Percentiles rank a stretch among this genome's conserved stretches.
Conservation (phyloP, 2,113 vertebrate species). For the Lophura nycthemera region DNA sequence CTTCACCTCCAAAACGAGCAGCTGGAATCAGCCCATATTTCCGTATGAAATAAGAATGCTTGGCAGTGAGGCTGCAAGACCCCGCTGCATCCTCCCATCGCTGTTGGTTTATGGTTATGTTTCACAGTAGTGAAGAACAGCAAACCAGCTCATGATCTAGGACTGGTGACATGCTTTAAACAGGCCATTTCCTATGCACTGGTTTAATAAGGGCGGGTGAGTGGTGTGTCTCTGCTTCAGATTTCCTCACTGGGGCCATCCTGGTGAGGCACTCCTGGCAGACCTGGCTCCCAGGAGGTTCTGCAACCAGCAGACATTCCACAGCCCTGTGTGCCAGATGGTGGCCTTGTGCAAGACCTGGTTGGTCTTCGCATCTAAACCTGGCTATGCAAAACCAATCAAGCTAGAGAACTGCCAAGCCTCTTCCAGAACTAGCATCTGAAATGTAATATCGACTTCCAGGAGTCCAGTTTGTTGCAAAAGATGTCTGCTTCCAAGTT, state of each 20-base stretch:
- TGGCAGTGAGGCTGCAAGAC: not conserved
- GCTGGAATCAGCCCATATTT: not conserved
- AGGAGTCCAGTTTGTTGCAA: not conserved
- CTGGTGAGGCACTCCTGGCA: rapidly evolving
- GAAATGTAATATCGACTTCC: not conserved
- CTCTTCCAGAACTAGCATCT: not conserved
- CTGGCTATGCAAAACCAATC: rapidly evolving
- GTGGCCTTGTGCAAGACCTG: not conserved
- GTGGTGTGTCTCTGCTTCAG: not conserved
- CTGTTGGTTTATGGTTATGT: not conserved
- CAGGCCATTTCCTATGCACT: not conserved
- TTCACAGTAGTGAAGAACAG: not conserved
- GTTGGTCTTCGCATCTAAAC: not conserved
- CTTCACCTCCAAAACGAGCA: not conserved
- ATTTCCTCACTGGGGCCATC: rapidly evolving
- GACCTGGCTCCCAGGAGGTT: rapidly evolving
- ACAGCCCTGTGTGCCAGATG: not conserved
- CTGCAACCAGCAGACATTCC: not conserved
- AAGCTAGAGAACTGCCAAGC: not conserved
- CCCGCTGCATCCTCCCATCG: not conserved
- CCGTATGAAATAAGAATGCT: not conserved
- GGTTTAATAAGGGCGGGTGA: no score
- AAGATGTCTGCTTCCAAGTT: not conserved
- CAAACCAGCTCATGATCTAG: rapidly evolving
- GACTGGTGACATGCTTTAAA: not conserved